Evolutionary conservation across 64 coral and sea anemone species (phyloP), one percentile per base, ranked within the genome.

Genomic region (Dendronephthya gigantea): DNA sequence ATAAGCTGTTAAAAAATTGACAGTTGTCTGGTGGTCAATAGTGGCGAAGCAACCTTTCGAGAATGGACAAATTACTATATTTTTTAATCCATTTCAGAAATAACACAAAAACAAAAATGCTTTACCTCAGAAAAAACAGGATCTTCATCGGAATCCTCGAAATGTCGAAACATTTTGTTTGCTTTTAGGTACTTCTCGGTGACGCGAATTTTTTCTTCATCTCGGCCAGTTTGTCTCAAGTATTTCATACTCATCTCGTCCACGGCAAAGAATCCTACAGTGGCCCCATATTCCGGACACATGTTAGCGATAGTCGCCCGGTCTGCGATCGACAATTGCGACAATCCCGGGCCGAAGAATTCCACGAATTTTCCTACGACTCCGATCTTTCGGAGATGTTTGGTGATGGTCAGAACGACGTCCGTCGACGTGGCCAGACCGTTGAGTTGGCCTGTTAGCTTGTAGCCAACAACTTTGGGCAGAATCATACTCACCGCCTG

Each of bases 271-370:
- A 91, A 97, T 2, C 94, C 94, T 38, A 97, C 81, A 19, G 94
- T 97, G 29, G 94, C 94, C 36, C 94, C 94, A 88, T 97, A 97
- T 87, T 97, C 94, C 0, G 94, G 94, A 83, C 94, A 97, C 94
- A 97, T 97, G 84, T 97, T 97, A 16, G 94, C 90, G 23, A 97
- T 97, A 1, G 94, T 97, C 50, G 94, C 94, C 76, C 94, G 68
- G 39, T 97, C 94, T n/a, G 94, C 94, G 40, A 97, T 97, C 22
- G 94, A 97, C 40, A 97, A 28, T 48, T 92, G 89, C 19, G 72
- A 84, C 17, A 97, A 89, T 56, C 94, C 94, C 35, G 94, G 94
- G 15, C 94, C 94, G 93, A 97, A 97, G 82, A 97, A 97, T 36
- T 97, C 94, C 2, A 97, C 94, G 87, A 97, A 97, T 58, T 97